Percentiles rank a stretch among this genome's conserved stretches.
These are phyloP conservation scores for Plecturocebus donacophilus DNA, from an alignment of 2,113 vertebrate species.

Conservation along the genomic window DNA sequence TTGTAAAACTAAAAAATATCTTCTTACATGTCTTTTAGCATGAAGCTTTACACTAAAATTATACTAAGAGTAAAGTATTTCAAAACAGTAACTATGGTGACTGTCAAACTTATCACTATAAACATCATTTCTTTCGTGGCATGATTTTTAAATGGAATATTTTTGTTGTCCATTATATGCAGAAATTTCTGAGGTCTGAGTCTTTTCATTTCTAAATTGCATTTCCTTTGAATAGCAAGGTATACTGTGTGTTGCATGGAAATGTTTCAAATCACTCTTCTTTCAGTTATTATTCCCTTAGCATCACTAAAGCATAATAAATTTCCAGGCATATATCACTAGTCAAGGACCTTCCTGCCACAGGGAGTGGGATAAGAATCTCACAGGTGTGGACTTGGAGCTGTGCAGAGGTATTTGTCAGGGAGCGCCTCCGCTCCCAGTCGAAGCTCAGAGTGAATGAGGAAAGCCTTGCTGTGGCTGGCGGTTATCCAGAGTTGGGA, in stretches of 20 bases:
- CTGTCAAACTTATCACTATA: neutral
- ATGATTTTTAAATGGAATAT: slow-evolving; percentile 52
- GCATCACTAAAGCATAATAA: neutral
- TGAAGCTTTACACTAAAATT: slow-evolving; percentile 39
- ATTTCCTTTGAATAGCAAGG: neutral
- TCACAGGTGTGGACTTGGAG: neutral
- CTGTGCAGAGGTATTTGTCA: neutral
- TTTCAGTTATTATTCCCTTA: neutral
- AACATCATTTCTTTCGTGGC: slow-evolving; percentile 37
- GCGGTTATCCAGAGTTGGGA: neutral
- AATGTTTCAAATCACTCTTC: neutral
- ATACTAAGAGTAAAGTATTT: slow-evolving; percentile 45
- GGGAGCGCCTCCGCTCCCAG: neutral
- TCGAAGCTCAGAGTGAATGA: neutral
- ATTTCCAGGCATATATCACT: neutral
- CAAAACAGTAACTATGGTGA: slow-evolving; percentile 39
- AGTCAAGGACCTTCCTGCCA: neutral
- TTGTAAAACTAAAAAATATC: slow-evolving; percentile 46
- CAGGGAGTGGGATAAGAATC: neutral
- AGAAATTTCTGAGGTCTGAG: neutral
- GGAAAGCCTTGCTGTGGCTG: neutral
- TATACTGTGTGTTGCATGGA: neutral
- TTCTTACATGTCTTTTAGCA: slow-evolving; percentile 27
- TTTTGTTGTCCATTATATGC: slow-evolving; percentile 43
- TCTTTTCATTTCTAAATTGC: slow-evolving; percentile 53